Evolutionary conservation across 2,888 invertebrate species (phyloP), one percentile per base, ranked within the genome.

Genomic region (Noctua comes): DNA sequence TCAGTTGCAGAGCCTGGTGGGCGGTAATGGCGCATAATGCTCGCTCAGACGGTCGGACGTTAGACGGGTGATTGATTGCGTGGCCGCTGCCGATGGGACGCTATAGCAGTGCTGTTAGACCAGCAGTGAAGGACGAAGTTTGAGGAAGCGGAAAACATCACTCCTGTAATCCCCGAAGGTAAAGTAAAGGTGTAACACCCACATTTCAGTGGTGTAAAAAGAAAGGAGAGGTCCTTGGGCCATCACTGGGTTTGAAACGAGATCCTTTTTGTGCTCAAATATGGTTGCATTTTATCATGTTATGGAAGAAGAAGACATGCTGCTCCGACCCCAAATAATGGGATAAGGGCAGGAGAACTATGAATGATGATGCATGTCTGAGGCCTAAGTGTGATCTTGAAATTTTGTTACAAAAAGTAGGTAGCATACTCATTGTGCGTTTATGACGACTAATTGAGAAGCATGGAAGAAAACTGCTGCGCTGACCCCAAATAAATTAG

Each of bases 11-110:
- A 59, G 36, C n/a, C 40, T n/a, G 48, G 84, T 79, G 86, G 80
- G 88, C 79, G 79, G 72, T 78, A 77, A 82, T 77, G 73, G 62
- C 78, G 70, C 27, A 66, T 84, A 81, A 84, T 88, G 84, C 73
- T 79, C 74, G 64, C 18, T n/a, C 66, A n/a, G 66, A 66, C 43
- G n/a, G 43, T 16, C 65, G 7, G 66, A 8, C 76, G 65, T 64
- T 81, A 69, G 65, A 73, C 75, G 66, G 46, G 68, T 81, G 88
- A 89, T 84, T 77, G 84, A 86, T 86, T 68, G 80, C 84, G 79
- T 24, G 78, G 46, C 62, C 66, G 54, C 79, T 36, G 54, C 64
- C 54, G 80, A 86, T 81, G 68, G 69, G 31, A 80, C 73, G 13
- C 54, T 86, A 84, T 79, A 79, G 13, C 57, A 2, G 18, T 11